Evolutionary conservation across 2,888 invertebrate species (phyloP), one percentile per base, ranked within the genome.

Genomic region (Urechis unicinctus): DNA sequence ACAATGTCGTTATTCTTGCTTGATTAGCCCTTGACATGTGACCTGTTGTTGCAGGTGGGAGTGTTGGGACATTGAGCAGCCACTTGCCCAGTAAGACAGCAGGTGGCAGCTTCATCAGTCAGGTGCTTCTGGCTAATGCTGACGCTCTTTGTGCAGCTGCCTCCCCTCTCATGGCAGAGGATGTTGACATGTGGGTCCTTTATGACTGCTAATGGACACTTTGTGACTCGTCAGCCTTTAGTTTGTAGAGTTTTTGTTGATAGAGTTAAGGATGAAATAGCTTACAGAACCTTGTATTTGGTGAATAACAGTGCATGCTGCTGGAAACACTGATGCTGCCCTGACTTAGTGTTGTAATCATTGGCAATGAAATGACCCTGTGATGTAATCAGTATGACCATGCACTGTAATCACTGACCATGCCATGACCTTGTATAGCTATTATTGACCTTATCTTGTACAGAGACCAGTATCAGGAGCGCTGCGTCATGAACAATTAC

Each of bases 401-500:
- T n/a, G n/a, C n/a, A n/a, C n/a, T n/a, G n/a, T n/a, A n/a, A n/a
- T n/a, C n/a, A n/a, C n/a, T n/a, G n/a, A n/a, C 36, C 36, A 42
- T 1, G 4, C 24, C 24, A 26, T 2, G 13, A 28, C 3, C 30
- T 50, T 50, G 21, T 22, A 36, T 44, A 26, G 26, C 45, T 45
- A 45, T 9, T 28, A 24, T 29, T 52, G 44, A 29, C 13, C 13
- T n/a, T n/a, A 26, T 42, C 5, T 13, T 54, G 64, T 72, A 50
- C 71, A 85, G 85, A 69, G 91, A 91, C 81, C 91, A 91, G 26
- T 83, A 81, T 77, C 88, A 88, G 68, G 96, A 97, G 79, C 86
- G 88, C 65, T 92, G 92, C 70, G 94, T 95, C 1, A 96, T 97
- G 96, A 97, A 96, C 79, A 97, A 97, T 77, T 97, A 97, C 76